Evolutionary conservation across 2,888 invertebrate genomes (phyloP), one percentile per base, ranked within the genome.

Genomic region (Acleris literana): DNA sequence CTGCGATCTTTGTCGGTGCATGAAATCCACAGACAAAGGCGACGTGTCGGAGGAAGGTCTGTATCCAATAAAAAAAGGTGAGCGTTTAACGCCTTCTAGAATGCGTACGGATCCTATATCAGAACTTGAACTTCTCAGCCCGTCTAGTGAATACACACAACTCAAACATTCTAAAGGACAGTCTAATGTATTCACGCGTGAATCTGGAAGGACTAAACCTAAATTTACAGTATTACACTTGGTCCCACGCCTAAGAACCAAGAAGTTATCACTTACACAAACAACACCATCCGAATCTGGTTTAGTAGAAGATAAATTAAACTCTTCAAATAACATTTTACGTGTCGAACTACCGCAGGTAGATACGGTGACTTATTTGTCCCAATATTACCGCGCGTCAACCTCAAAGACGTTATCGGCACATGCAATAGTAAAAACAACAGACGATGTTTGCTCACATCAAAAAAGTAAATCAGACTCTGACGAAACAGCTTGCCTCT

Each of bases 111-210:
- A 57, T 25, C 4, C n/a, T 22, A 17, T 57, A 11, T 57, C 57
- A 20, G 57, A 57, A 25, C 46, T 44, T 13, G 46, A 57, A 25
- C 44, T 57, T 6, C 25, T 25, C 11, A 57, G 46, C 16, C 44
- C 46, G 11, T 46, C 57, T 25, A 57, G 57, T 2, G 25, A 25
- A 25, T 57, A 57, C 17, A 57, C 57, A 17, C 25, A 57, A 11
- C 11, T 57, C 2, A 57, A 57, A 57, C 46, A 57, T 57, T 57
- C 57, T 7, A 57, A 13, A 11, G 57, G 44, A 29, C 57, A 57
- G 46, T 57, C 46, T 2, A 57, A 57, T 13, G 57, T 57, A 11
- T 57, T 57, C 17, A 57, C 46, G 43, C 39, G 16, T 17, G 11
- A 5, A 1, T 44, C 22, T 22, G 20, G 7, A 17, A 46, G 22